A percentile compares a stretch with the other conserved stretches of the same genome.
phyloP scores from a whole-genome alignment of 2,797 vertebrate genomes.

The Trachurus trachurus region DNA sequence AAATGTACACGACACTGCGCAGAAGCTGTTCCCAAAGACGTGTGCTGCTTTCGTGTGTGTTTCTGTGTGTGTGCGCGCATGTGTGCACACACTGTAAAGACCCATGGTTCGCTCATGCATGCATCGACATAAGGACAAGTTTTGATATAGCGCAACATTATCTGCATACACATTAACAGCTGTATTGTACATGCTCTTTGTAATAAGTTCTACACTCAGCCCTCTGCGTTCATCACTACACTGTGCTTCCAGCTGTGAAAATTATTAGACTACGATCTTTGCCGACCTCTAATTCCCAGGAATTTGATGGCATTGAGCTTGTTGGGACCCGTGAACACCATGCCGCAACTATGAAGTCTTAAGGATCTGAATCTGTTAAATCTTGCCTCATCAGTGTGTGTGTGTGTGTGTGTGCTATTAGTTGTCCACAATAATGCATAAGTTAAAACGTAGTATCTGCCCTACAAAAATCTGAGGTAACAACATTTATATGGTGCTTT shows the following conservation, averaged over 20 bases:
- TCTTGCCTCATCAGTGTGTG: constrained; percentile 20
- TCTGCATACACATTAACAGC: constrained; percentile 50
- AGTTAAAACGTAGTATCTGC: constrained; percentile 7
- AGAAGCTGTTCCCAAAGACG: constrained; percentile 67
- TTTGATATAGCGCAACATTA: constrained; percentile 40
- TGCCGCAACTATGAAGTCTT: background rate
- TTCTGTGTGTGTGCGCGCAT: constrained; percentile 6
- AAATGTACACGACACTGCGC: constrained; percentile 68
- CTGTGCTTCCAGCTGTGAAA: constrained; percentile 38
- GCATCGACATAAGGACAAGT: constrained; percentile 43
- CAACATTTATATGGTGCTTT: constrained; percentile 31
- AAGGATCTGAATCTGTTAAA: constrained; percentile 4
- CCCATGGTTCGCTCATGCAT: constrained; percentile 60
- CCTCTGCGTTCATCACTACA: constrained; percentile 37
- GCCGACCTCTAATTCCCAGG: constrained; percentile 17
- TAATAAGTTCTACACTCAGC: constrained; percentile 48
- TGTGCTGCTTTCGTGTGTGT: constrained; percentile 6
- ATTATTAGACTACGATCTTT: background rate
- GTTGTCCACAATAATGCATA: constrained; percentile 18
- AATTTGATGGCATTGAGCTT: constrained; percentile 28
- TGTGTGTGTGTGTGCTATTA: constrained; percentile 50
- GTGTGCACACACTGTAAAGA: constrained; percentile 30
- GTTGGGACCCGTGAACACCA: constrained; percentile 15
- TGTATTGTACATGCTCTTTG: constrained; percentile 63
- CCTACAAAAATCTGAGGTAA: constrained; percentile 39